These are phyloP conservation scores for Vulpes vulpes DNA, from an alignment of 2,113 vertebrate species.

Conservation along the genomic window DNA sequence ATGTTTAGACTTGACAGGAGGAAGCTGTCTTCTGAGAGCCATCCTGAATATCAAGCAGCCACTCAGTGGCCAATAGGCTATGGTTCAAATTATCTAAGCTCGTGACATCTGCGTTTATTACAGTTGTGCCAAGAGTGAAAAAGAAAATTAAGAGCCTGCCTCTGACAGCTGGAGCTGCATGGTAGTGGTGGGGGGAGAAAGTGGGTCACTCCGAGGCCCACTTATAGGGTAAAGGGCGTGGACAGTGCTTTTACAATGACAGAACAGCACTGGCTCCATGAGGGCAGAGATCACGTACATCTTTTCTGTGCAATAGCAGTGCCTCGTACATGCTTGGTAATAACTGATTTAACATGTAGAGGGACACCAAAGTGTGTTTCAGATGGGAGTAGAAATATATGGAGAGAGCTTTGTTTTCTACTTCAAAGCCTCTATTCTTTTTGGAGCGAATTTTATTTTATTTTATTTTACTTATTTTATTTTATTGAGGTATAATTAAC, in stretches of 20 bases:
- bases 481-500: neutral
- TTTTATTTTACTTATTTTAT: neutral
- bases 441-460: neutral
- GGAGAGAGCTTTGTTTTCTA: constrained; percentile 10
- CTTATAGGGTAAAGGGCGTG: no score
- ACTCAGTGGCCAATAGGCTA: neutral
- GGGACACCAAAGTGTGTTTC: neutral
- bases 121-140: neutral
- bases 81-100: neutral
- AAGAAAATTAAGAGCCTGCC: neutral
- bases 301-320: neutral
- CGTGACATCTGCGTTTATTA: neutral
- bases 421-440: constrained; percentile 21
- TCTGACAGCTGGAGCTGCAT: neutral
- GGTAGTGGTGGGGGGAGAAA: neutral
- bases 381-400: neutral
- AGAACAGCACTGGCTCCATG: neutral
- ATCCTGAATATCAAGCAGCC: neutral
- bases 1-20: neutral
- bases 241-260: neutral
- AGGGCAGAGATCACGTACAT: neutral
- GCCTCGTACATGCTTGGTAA: neutral
- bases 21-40: neutral
- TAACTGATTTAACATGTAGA: neutral
- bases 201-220: neutral